phyloP scores from a whole-genome alignment of 1,140 invertebrate genomes.

The Ylistrum balloti region DNA sequence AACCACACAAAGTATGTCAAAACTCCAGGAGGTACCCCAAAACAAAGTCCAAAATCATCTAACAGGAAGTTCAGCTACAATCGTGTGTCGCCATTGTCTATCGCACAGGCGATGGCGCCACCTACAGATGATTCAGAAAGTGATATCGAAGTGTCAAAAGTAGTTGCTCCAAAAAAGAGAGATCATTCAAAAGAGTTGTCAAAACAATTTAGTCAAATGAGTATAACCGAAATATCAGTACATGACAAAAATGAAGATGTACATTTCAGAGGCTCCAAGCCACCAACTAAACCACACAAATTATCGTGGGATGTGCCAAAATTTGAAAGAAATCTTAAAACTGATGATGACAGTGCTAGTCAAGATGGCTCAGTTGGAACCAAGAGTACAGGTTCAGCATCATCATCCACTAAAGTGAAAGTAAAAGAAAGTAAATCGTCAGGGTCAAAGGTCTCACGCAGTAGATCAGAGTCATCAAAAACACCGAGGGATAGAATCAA shows the following conservation, averaged over 20 bases:
- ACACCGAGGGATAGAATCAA: conserved; percentile 1
- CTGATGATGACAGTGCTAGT: conserved; percentile 49
- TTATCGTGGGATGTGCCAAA: conserved; percentile 60
- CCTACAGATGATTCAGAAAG: conserved; percentile 55
- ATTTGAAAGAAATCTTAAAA: conserved; percentile 39
- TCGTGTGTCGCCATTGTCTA: conserved; percentile 53
- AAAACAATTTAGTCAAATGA: conserved; percentile 44
- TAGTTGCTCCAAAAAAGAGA: conserved; percentile 3
- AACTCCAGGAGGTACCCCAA: conserved; percentile 68
- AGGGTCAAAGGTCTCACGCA: conserved; percentile 44
- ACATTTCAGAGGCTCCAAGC: neutral
- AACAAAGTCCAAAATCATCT: conserved; percentile 64
- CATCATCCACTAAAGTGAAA: conserved; percentile 41
- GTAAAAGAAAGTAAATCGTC: conserved; percentile 5
- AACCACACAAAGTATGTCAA: conserved; percentile 67
- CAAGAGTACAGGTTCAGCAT: conserved; percentile 42
- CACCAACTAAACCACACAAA: conserved; percentile 48
- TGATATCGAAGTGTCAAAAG: conserved; percentile 44
- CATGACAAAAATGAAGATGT: conserved; percentile 43
- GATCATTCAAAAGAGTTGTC: neutral
- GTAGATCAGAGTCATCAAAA: conserved; percentile 34
- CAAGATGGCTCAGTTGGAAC: conserved; percentile 45
- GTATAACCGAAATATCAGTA: conserved; percentile 49
- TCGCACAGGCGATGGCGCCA: conserved; percentile 42
- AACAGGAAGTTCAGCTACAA: conserved; percentile 53